These are phyloP conservation scores for Hyles lineata DNA, from an alignment of 2,888 invertebrate genomes.

Conservation along the genomic window DNA sequence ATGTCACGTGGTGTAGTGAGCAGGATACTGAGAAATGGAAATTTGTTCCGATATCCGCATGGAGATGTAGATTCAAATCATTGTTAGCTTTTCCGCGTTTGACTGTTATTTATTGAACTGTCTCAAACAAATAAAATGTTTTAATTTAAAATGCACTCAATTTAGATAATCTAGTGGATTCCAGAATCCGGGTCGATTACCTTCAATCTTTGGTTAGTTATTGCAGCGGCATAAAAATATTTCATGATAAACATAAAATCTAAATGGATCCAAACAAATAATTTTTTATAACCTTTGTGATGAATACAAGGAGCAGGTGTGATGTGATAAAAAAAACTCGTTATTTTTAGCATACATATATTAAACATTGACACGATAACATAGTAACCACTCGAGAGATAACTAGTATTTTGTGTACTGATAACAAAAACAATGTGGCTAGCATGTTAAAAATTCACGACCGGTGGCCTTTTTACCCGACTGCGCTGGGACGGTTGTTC, in stretches of 20 bases:
- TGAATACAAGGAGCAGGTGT: background rate
- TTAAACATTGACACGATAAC: slow-evolving; percentile 48
- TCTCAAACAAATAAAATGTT: no score
- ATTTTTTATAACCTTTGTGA: background rate
- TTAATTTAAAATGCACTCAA: no score
- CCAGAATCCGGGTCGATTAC: no score
- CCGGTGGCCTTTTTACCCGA: slow-evolving; percentile 37
- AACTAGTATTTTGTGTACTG: slow-evolving; percentile 47
- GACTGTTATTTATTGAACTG: no score
- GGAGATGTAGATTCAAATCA: no score
- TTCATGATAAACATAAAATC: no score
- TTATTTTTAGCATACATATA: slow-evolving; percentile 35
- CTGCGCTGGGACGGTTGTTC: slow-evolving; percentile 5
- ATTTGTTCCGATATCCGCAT: no score
- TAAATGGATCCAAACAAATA: background rate
- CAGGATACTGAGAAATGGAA: no score
- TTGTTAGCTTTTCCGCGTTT: no score
- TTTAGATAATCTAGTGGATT: no score
- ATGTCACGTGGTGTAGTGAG: background rate
- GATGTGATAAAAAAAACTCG: slow-evolving; percentile 20
- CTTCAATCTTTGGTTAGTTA: no score
- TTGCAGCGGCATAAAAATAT: no score
- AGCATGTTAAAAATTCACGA: slow-evolving; percentile 53
- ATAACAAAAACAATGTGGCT: slow-evolving; percentile 47
- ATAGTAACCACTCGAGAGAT: slow-evolving; percentile 46